Conservation (phyloP, 1,140 invertebrate species). For the Euwallacea fornicatus region DNA sequence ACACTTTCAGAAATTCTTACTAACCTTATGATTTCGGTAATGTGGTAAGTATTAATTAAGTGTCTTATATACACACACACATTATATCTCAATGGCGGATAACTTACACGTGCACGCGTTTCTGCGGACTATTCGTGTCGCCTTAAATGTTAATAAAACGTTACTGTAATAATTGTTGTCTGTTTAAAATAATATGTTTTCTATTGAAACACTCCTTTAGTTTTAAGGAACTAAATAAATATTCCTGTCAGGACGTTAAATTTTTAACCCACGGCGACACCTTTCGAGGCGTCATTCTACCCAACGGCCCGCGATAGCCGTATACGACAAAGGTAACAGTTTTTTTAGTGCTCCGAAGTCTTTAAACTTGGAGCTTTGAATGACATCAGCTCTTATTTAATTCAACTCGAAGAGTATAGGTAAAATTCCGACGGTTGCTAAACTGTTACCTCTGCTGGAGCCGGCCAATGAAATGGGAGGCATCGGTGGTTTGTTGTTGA, state of each 20-base stretch:
- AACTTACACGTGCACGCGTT: conserved; percentile 12
- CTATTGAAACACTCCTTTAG: conserved; percentile 26
- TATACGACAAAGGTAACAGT: neutral
- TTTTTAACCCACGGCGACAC: conserved; percentile 5
- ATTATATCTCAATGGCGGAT: conserved; percentile 11
- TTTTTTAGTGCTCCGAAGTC: too few relatives aligned
- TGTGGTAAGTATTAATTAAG: conserved; percentile 30
- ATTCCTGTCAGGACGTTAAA: conserved; percentile 16
- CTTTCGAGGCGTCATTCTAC: neutral
- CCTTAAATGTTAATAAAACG: conserved; percentile 32
- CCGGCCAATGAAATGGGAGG: neutral
- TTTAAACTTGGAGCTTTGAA: neutral
- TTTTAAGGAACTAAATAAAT: conserved; percentile 4
- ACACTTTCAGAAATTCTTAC: conserved; percentile 1
- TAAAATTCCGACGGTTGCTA: too few relatives aligned
- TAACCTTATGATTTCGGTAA: conserved; percentile 6
- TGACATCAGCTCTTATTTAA: neutral
- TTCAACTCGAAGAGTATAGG: too few relatives aligned
- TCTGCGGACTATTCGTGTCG: conserved; percentile 23
- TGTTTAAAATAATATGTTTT: conserved; percentile 34
- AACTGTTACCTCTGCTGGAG: too few relatives aligned
- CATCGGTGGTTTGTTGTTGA: neutral
- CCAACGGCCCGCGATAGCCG: neutral
- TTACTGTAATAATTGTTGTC: conserved; percentile 37
- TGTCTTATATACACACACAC: conserved; percentile 33